These are phyloP conservation scores for Limnephilus marmoratus DNA, from an alignment of 2,888 invertebrate species.

Conservation along the genomic window DNA sequence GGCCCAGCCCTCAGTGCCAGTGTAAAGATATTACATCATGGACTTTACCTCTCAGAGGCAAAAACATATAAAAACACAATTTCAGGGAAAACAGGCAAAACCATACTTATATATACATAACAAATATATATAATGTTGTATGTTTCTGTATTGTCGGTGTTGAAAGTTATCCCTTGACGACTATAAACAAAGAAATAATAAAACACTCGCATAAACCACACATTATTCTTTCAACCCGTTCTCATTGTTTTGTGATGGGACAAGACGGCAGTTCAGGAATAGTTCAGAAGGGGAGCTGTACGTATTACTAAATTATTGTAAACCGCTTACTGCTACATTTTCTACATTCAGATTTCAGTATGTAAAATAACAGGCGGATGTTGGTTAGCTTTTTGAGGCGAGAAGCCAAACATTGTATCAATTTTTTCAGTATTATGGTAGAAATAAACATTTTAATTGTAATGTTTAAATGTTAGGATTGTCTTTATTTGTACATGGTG, in stretches of 20 bases:
- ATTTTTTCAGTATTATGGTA: constrained; percentile 64
- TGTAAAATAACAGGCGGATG: constrained; percentile 52
- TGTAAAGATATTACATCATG: constrained; percentile 66
- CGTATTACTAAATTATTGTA: constrained; percentile 59
- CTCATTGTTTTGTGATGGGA: constrained; percentile 41
- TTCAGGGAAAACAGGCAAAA: constrained; percentile 60
- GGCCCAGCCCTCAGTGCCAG: constrained; percentile 66
- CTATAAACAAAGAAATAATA: neutral
- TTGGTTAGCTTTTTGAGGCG: constrained; percentile 25
- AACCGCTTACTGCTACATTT: constrained; percentile 50
- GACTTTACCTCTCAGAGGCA: constrained; percentile 66
- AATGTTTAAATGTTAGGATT: constrained; percentile 62
- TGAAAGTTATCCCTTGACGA: constrained; percentile 42
- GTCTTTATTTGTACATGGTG: constrained; percentile 59
- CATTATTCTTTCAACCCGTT: constrained; percentile 47
- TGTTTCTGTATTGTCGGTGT: constrained; percentile 62
- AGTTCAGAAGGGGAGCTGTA: constrained; percentile 52
- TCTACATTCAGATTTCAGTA: constrained; percentile 61
- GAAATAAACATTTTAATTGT: constrained; percentile 60
- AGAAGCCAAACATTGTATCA: constrained; percentile 60
- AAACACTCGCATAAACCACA: constrained; percentile 44
- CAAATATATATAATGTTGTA: constrained; percentile 62
- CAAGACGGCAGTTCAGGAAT: constrained; percentile 29
- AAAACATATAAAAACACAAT: constrained; percentile 58
- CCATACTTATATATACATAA: constrained; percentile 61